Evolutionary conservation across 1,140 invertebrate species (phyloP), one percentile per base, ranked within the genome.

Genomic region (Bombus picipes): DNA sequence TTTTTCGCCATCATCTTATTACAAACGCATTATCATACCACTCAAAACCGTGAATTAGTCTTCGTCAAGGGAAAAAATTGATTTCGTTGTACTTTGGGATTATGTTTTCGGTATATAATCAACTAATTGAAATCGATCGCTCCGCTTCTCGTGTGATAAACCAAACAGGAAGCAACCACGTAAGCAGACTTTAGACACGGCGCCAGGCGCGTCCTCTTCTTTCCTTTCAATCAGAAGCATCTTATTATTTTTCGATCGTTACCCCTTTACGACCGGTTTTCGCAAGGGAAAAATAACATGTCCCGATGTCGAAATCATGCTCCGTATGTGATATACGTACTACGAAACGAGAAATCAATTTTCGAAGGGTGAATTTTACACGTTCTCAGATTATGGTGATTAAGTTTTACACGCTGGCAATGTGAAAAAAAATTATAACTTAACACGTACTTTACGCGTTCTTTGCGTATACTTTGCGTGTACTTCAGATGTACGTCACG

Each of bases 211-310:
- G 25, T 10, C 41, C 34, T 39, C 22, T 70, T 80, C 41, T 47
- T 70, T 70, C 66, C 28, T 70, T 70, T 41, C 65, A 70, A 80
- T 80, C 77, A 80, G 22, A 25, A 12, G 22, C 28, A 25, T 80
- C 65, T 70, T 70, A 80, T 80, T 80, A 80, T 80, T 80, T 79
- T 47, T 79, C 65, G 41, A 41, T 68, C 53, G 75, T 32, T 79
- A 68, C 62, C 65, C 34, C 41, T 13, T n/a, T 66, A 32, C 65
- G 59, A 80, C 37, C 76, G 76, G 59, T 78, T 77, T 43, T 65
- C n/a, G 15, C 39, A 65, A 62, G 25, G 37, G 34, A 39, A 22
- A 59, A 75, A 62, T 53, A 77, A 77, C 13, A 59, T 18, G 74
- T 34, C 39, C 13, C 34, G 25, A 12, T 34, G 53, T 62, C 57